phyloP scores from a whole-genome alignment of 2,797 vertebrate genomes.

The Urophycis tenuis region DNA sequence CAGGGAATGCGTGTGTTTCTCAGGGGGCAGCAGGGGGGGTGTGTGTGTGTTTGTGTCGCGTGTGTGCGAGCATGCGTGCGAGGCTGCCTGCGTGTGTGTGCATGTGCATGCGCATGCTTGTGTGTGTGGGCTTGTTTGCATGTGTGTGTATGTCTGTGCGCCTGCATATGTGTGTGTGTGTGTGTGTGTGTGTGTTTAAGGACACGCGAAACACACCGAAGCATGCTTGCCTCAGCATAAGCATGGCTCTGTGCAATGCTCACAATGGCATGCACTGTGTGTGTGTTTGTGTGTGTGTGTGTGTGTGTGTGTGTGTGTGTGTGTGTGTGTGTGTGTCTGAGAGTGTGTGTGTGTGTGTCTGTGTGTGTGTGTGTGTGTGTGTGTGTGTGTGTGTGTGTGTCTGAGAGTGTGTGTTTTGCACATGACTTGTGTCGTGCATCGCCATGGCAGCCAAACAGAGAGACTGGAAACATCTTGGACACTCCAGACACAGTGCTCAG shows the following conservation, averaged over 20 bases:
- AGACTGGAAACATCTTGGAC: not conserved
- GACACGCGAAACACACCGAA: not conserved
- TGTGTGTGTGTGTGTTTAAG: not conserved
- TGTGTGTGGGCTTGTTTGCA: not conserved
- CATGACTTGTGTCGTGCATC: not conserved
- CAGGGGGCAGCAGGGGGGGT: not conserved
- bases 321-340: not conserved
- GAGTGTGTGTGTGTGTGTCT: constrained; percentile 11
- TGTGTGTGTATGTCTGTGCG: constrained; percentile 7
- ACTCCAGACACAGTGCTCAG: too few relatives aligned
- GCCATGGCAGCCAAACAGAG: not conserved
- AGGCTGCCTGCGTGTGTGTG: not conserved
- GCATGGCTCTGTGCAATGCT: not conserved
- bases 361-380: not conserved
- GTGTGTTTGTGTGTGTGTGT: not conserved
- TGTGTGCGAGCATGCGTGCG: not conserved
- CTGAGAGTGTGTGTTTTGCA: not conserved
- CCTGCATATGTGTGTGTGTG: not conserved
- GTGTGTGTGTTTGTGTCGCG: constrained; percentile 7
- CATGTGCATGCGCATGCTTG: not conserved
- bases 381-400: constrained; percentile 2
- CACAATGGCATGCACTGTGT: constrained; percentile 1
- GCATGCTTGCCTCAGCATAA: not conserved
- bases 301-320: constrained; percentile 4
- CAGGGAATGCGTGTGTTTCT: not conserved